Conservation (phyloP, 2,113 vertebrate genomes). For the Oncorhynchus keta region DNA sequence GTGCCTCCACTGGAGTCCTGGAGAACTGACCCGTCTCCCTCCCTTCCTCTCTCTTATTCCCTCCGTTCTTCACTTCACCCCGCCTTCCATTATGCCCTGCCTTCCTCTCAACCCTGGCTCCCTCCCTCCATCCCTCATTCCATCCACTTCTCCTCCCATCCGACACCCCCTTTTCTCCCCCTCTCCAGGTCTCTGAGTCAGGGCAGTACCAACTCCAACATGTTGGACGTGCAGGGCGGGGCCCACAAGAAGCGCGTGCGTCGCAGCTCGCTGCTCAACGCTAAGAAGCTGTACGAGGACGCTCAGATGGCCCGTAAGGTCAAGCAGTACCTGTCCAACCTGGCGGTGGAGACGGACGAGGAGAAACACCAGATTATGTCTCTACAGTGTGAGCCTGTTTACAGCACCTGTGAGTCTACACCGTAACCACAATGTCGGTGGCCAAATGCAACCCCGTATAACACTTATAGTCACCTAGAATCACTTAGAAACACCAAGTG, state of each 20-base stretch:
- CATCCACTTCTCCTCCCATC: conserved; percentile 42
- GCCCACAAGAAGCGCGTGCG: conserved; percentile 92
- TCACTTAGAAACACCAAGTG: too few species aligned
- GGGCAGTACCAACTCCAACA: conserved; percentile 96
- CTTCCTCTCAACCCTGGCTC: neutral
- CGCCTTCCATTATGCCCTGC: neutral
- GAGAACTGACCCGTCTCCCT: neutral
- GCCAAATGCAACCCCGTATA: too few species aligned
- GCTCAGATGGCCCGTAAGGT: conserved; percentile 97
- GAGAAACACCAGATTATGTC: conserved; percentile 93
- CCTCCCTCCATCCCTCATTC: neutral
- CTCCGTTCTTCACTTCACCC: neutral
- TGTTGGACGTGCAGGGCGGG: conserved; percentile 90
- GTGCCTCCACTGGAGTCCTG: too few species aligned
- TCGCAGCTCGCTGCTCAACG: conserved; percentile 92
- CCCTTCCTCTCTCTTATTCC: neutral
- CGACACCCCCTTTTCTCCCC: conserved; percentile 34
- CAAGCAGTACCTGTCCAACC: conserved; percentile 92
- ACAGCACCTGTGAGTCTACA: conserved; percentile 91
- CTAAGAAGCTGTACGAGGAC: conserved; percentile 96
- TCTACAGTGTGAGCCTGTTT: conserved; percentile 89
- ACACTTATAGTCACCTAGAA: too few species aligned
- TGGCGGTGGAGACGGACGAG: conserved; percentile 88
- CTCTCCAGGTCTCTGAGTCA: conserved; percentile 90
- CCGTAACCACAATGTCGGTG: too few species aligned